Evolutionary conservation across 2,888 invertebrate species (phyloP).

Genomic region (Sesia bembeciformis): DNA sequence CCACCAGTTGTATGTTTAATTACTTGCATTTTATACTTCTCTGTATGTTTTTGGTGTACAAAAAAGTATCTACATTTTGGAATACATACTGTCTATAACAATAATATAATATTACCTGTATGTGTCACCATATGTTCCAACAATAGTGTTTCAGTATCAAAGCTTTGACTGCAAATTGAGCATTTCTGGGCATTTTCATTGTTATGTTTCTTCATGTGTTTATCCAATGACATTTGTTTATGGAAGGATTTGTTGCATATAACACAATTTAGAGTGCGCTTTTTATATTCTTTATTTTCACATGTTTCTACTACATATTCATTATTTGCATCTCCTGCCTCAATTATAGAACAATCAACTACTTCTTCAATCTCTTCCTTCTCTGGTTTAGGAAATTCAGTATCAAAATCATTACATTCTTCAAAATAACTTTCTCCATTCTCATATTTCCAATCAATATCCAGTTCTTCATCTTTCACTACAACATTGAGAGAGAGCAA

Average conservation of each 20-base stretch:
- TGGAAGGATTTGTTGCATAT: constrained; percentile 40
- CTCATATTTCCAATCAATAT: constrained; percentile 19
- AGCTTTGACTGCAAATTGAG: constrained; percentile 17
- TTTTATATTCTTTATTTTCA: not conserved
- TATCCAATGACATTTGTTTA: constrained; percentile 30
- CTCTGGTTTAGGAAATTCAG: constrained; percentile 8
- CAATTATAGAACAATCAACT: constrained; percentile 27
- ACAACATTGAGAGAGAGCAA: constrained; percentile 14
- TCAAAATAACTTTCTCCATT: constrained; percentile 4
- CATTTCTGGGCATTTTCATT: constrained; percentile 13
- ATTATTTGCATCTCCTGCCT: not conserved
- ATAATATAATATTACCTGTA: constrained; percentile 2
- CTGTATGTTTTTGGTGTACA: too few species aligned
- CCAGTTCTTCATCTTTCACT: constrained; percentile 29
- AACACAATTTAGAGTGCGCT: constrained; percentile 22
- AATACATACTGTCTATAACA: too few species aligned
- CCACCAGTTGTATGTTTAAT: too few species aligned
- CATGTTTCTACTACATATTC: too few species aligned
- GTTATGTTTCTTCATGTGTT: constrained; percentile 41
- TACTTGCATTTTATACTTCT: too few species aligned
- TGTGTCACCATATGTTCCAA: constrained; percentile 18
- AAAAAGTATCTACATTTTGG: too few species aligned
- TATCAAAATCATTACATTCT: constrained; percentile 8
- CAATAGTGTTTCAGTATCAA: constrained; percentile 18
- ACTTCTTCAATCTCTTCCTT: constrained; percentile 38